Evolutionary conservation across 2,888 invertebrate genomes (phyloP), one percentile per base, ranked within the genome.

Genomic region (Microctonus aethiopoides): DNA sequence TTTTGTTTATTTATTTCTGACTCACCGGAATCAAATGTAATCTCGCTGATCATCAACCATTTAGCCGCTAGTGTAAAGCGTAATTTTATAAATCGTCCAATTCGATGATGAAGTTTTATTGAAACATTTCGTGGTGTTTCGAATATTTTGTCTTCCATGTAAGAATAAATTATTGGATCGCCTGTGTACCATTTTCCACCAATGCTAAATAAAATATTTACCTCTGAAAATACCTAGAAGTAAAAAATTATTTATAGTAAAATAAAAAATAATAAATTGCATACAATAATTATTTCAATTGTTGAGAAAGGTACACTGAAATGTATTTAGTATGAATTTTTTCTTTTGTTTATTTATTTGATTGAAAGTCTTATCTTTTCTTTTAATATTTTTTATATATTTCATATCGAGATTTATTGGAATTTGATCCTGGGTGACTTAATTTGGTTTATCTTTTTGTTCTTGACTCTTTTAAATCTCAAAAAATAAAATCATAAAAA

Each of bases 41-140:
- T 90, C 87, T 97, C 97, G 87, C 95, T 95, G 81, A 97, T 91
- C 87, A 97, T 92, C 78, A 97, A 92, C 96, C 97, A 97, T 67
- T 92, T 89, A 16, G 94, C 91, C 2, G 94, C 93, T 85, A 96
- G 96, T 76, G 90, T 90, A 64, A 96, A 89, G 79, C 93, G 91
- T 77, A 94, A 87, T 82, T 93, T 93, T 71, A 96, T 93, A 88
- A 92, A 95, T 80, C 91, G 90, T 29, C 94, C 97, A 63, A 96
- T 91, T 60, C 94, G 90, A 81, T 95, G 92, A 81, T 94, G 93
- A 39, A 97, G 89, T 77, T 93, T 92, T 79, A 97, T 92, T 82
- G 91, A 91, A 59, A 97, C 91, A 87, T 95, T 95, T 20, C 95
- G 89, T 1, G 96, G 92, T 72, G 89, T 90, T 86, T 95, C 95